Base-by-base conservation (phyloP, 2,113 vertebrate genomes). In the Lophius piscatorius region DNA sequence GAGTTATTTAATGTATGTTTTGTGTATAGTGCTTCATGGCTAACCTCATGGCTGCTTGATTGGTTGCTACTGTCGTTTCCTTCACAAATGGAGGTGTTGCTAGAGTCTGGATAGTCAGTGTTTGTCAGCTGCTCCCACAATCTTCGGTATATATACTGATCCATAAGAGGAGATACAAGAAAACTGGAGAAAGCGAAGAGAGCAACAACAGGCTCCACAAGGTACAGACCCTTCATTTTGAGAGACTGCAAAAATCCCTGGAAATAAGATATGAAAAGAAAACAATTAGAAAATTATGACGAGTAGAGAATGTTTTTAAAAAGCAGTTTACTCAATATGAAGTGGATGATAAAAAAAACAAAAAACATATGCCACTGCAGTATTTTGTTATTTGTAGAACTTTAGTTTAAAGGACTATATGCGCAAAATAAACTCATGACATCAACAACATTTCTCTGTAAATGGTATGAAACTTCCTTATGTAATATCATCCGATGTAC, bases 111-210 rank as follows among this genome's bases (percentile, higher is more conserved):
- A 57, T 94, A 93, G 1, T 87, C 89, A 31, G 90, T 90, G 84
- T 98, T 97, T 39, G 89, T 91, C 18, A 90, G 82, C 8, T 93
- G 82, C 54, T 91, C 67, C 96, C 96, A 97, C 18, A 98, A 84
- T 24, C 93, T 88, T 23, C 91, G 81, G 82, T 98, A 99, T 28
- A 97, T 86, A 40, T 94, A 97, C 55, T 98, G 97, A 70, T 94
- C 90, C 2, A 87, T 68, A 38, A 98, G 75, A 0, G 95, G 95
- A 22, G 35, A 63, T 0, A 61, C 78, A 81, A 95, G 26, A 36
- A 87, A 92, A 34, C 13, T 56, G 17, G 92, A 92, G 46, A 99
- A 97, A 0, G 90, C 62, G 20, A 91, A 95, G 9, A 95, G 14
- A 46, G 92, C 92, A 65, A 98, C 89, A 17, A 94, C 88, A 0